Evolutionary conservation across 1,140 invertebrate genomes (phyloP), one percentile per base, ranked within the genome.

Genomic region (Chlorops oryzae): DNA sequence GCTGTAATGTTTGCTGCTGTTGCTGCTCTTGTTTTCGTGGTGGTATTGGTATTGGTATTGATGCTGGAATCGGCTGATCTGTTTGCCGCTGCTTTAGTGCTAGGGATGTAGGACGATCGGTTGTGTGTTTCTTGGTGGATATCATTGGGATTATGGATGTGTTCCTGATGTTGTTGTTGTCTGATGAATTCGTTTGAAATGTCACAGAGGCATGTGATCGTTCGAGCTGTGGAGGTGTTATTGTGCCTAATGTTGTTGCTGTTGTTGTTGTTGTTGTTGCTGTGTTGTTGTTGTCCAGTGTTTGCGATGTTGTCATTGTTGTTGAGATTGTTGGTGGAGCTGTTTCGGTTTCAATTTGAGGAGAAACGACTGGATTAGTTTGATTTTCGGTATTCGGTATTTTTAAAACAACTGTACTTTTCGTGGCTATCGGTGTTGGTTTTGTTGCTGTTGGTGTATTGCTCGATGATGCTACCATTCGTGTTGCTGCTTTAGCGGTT

Each of bases 131-230:
- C 5, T 17, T 18, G 45, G 22, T n/a, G n/a, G 32, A 35, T 37
- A 32, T n/a, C n/a, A 38, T 47, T 47, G 45, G 27, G 25, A 38
- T 38, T 47, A 25, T 38, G 45, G 35, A 37, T 34, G 45, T 32
- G 34, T 5, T n/a, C 35, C 18, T 17, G 35, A 38, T 38, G 7
- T 7, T 37, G 45, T 13, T n/a, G 45, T 55, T 62, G 59, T 51
- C 52, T 57, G 52, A 61, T 58, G 54, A 59, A 61, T 61, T 43
- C 50, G 48, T 43, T 57, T 59, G 61, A 59, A 63, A 63, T 59
- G 57, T 59, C 59, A 61, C 58, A 56, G 51, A 56, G 44, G 44
- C 59, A 58, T 46, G 52, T 63, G 57, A 56, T 61, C 47, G 44
- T 39, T 12, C 20, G 50, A 21, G 43, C 39, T 38, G 27, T 35